Base-by-base conservation (phyloP, 2,888 invertebrate species). In the Cataglyphis livida region DNA sequence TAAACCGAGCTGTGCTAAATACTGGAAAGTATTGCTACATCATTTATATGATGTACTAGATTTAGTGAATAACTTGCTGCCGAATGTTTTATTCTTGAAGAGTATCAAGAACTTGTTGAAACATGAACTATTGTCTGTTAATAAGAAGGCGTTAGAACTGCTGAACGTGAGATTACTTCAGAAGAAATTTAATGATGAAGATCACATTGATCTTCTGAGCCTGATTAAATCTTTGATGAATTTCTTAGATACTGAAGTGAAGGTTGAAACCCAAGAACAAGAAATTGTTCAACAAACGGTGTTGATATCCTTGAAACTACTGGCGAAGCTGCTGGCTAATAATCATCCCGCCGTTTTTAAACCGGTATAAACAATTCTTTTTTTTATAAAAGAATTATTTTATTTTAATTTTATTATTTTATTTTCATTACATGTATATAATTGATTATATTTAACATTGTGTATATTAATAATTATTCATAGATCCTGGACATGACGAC, bases 81-180 rank as follows among this genome's bases (percentile, higher is more conserved):
- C 98, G 0, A 96, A 97, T 0, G 95, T 96, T 25, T 96, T 98
- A 95, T 98, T 99, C 94, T 94, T 99, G 28, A 95, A 96, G 59
- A 98, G 98, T 0, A 95, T 98, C 0, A 96, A 96, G 86, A 96
- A 97, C 0, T 95, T 99, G 74, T 94, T 97, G 90, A 44, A 71
- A 1, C 97, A 98, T 91, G 96, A 96, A 57, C 93, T 97, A 32
- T 94, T 96, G 18, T 96, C 96, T 7, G 97, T 99, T 0, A 96
- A 97, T 86, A 96, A 97, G 83, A 97, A 98, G 93, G 96, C 98
- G 0, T 96, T 99, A 95, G 99, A 99, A 91, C 94, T 99, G 57
- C 95, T 99, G 0, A 98, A 98, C 91, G 96, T 96, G 10, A 98
- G 98, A 94, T 95, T 99, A 9, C 97, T 97, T 87, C 96, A 96